Evolutionary conservation across 1,140 invertebrate genomes (phyloP).

Genomic region (Zaprionus lachaisei): DNA sequence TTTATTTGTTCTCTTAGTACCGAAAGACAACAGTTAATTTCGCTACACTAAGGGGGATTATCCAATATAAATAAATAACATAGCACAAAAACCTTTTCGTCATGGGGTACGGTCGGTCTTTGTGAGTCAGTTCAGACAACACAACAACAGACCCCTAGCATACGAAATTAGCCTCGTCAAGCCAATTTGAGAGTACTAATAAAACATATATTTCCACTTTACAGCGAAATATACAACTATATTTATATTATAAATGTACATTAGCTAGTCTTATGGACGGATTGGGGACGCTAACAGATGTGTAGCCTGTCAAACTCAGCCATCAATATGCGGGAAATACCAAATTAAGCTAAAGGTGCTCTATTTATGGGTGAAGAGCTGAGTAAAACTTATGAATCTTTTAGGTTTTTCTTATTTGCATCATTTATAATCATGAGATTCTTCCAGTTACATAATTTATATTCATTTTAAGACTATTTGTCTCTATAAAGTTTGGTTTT

Average conservation of each 20-base stretch:
- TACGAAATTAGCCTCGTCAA: conserved; percentile 26
- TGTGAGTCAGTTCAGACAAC: conserved; percentile 34
- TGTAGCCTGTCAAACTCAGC: not conserved
- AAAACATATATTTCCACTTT: conserved; percentile 19
- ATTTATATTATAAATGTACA: conserved; percentile 27
- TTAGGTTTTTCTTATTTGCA: not conserved
- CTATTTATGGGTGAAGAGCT: not conserved
- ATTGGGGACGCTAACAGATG: not conserved
- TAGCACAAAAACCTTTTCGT: conserved; percentile 13
- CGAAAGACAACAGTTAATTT: conserved; percentile 62
- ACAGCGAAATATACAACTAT: conserved; percentile 13
- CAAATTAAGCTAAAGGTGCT: not conserved
- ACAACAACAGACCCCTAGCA: conserved; percentile 26
- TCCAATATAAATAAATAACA: conserved; percentile 14
- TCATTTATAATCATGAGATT: not conserved
- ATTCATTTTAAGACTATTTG: not conserved
- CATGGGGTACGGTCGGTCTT: not conserved
- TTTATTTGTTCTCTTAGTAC: conserved; percentile 68
- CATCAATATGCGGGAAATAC: conserved; percentile 6
- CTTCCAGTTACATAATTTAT: no score
- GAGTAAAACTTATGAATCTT: not conserved
- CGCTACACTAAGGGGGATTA: conserved; percentile 20
- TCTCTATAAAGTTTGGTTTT: not conserved
- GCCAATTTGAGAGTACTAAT: conserved; percentile 17
- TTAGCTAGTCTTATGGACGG: not conserved